phyloP scores from a whole-genome alignment of 2,797 vertebrate genomes.

The Philypnodon macrostomus region DNA sequence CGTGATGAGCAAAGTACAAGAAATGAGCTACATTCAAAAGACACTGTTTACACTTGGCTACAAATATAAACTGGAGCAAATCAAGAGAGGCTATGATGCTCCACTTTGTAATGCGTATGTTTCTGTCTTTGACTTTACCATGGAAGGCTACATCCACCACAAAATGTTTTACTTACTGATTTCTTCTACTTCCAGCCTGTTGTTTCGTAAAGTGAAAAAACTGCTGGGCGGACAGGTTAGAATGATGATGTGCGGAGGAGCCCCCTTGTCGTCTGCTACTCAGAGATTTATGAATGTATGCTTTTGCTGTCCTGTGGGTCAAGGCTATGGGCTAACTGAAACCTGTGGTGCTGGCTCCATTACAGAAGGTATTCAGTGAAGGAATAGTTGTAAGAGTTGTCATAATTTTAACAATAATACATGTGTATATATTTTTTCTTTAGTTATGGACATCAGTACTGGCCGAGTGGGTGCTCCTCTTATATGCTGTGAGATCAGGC shows the following conservation, averaged over 20 bases:
- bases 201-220: conserved; percentile 91
- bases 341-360: conserved; percentile 96
- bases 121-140: background rate
- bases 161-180: background rate
- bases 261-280: conserved; percentile 88
- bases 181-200: conserved; percentile 71
- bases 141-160: background rate
- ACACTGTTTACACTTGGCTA: conserved; percentile 95
- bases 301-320: conserved; percentile 96
- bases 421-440: too few relatives aligned
- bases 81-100: conserved; percentile 93
- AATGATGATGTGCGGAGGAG: conserved; percentile 97
- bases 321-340: conserved; percentile 96
- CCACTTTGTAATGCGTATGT: conserved; percentile 94
- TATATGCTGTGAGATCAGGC: conserved; percentile 90
- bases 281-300: conserved; percentile 98
- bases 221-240: conserved; percentile 90
- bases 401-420: too few relatives aligned
- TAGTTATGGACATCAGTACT: conserved; percentile 88
- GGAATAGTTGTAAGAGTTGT: too few relatives aligned
- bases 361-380: conserved; percentile 82
- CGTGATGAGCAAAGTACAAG: conserved; percentile 97
- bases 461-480: conserved; percentile 96
- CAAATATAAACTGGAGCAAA: conserved; percentile 93
- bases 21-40: conserved; percentile 93